phyloP scores from a whole-genome alignment of 1,140 invertebrate genomes.

The Apis florea region DNA sequence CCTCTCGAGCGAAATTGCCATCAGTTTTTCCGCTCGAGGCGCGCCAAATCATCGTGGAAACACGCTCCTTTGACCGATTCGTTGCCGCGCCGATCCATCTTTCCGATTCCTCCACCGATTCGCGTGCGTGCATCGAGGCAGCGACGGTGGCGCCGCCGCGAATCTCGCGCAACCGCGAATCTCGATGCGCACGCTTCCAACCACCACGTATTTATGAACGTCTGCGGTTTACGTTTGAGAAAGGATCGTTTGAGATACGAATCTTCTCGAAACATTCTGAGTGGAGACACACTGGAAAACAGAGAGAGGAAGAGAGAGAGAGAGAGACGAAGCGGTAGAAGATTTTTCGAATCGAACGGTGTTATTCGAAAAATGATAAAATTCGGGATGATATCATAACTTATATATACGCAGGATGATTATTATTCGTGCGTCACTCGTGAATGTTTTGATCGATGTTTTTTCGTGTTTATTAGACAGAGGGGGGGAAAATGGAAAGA shows the following conservation, averaged over 20 bases:
- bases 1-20: constrained; percentile 55
- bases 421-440: too few relatives aligned
- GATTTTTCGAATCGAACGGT: not conserved
- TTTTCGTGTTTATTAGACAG: too few relatives aligned
- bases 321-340: too few relatives aligned
- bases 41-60: constrained; percentile 44
- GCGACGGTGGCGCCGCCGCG: not conserved
- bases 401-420: too few relatives aligned
- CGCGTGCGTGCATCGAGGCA: constrained; percentile 10
- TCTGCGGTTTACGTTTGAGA: constrained; percentile 56
- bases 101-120: not conserved
- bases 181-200: constrained; percentile 31
- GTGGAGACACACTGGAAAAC: constrained; percentile 1
- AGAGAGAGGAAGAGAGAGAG: not conserved
- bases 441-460: too few relatives aligned
- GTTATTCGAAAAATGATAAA: not conserved
- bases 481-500: too few relatives aligned
- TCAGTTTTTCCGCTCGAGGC: constrained; percentile 51
- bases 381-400: not conserved
- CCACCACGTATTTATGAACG: constrained; percentile 43
- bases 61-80: constrained; percentile 6
- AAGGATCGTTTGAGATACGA: constrained; percentile 47
- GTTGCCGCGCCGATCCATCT: too few relatives aligned
- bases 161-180: constrained; percentile 11
- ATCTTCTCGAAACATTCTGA: constrained; percentile 25